A percentile compares a stretch with the other conserved stretches of the same genome.
These are phyloP conservation scores for Urosaurus nigricauda DNA, from an alignment of 2,797 vertebrate species.

Conservation along the genomic window DNA sequence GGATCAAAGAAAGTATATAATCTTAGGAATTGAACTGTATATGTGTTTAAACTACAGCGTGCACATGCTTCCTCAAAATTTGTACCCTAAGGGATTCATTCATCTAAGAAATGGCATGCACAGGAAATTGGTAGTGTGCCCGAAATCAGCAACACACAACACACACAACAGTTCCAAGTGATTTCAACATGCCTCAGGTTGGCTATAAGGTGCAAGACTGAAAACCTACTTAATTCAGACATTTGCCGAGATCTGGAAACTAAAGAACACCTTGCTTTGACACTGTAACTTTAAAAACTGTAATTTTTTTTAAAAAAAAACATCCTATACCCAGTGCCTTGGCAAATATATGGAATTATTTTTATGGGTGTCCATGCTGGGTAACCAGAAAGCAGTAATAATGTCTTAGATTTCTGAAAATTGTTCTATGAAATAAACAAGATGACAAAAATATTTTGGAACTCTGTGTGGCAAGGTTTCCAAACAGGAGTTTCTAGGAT, in stretches of 20 bases:
- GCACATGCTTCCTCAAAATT: conserved; percentile 26
- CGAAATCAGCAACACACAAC: conserved; percentile 59
- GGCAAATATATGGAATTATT: conserved; percentile 45
- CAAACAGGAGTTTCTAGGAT: no score
- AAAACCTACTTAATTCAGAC: conserved; percentile 58
- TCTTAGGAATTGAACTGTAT: conserved; percentile 59
- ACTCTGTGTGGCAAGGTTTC: no score
- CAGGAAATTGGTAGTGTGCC: conserved; percentile 57
- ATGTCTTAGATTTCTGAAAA: conserved; percentile 62
- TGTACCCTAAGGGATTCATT: conserved; percentile 60
- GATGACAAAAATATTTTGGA: neutral
- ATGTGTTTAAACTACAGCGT: conserved; percentile 12
- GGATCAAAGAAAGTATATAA: conserved; percentile 37
- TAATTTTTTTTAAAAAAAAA: conserved; percentile 41
- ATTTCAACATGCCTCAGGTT: conserved; percentile 66
- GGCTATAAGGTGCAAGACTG: conserved; percentile 57
- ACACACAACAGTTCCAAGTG: conserved; percentile 52
- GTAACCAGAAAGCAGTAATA: conserved; percentile 56
- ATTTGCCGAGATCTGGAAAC: conserved; percentile 61
- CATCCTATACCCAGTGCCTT: conserved; percentile 27
- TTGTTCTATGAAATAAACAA: conserved; percentile 40
- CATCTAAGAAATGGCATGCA: conserved; percentile 59
- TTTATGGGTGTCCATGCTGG: conserved; percentile 52
- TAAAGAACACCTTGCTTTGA: conserved; percentile 60
- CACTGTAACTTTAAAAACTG: conserved; percentile 59